Evolutionary conservation across 2,113 vertebrate species (phyloP), one percentile per base, ranked within the genome.

Genomic region (Elanoides forficatus): DNA sequence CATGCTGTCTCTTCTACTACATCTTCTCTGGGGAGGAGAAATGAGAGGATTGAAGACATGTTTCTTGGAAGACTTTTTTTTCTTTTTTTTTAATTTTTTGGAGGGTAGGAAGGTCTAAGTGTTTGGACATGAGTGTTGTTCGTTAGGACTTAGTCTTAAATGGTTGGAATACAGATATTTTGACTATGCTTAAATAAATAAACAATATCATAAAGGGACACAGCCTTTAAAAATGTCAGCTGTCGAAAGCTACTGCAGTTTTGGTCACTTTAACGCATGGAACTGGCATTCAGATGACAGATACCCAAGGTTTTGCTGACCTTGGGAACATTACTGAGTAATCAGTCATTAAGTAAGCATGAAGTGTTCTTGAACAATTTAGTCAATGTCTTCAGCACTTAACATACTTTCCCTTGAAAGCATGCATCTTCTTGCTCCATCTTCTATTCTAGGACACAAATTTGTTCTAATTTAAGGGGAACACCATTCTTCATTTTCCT

Each of bases 221-320:
- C 2, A 16, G 72, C 34, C 70, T 93, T 88, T 88, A 81, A 93
- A 94, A 95, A 84, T 71, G 66, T 95, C 88, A 91, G 65, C 71
- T 93, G 43, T 71, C 5, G 1, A 65, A 95, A 95, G 32, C 94
- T 89, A 85, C 45, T 87, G 81, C 73, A 89, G 60, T 95, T 94
- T 79, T 87, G 43, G 83, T 82, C 62, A 58, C 76, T 93, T 91
- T 95, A 89, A 89, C 56, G 91, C 66, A 48, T 95, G 80, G 52
- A 91, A 95, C 40, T 89, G 92, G 83, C 94, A 93, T 93, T 96
- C 11, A 14, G 56, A 94, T 94, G 93, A 96, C 95, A 95, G 91
- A 87, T 89, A 80, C 62, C 38, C 94, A 97, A 97, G 96, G 95
- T 95, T 92, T 97, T 95, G 43, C 76, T 95, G 96, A 97, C 95